Percentiles rank a stretch among this genome's conserved stretches.
Evolutionary conservation across 2,797 vertebrate species (phyloP).

Genomic region (Acanthornis magna): DNA sequence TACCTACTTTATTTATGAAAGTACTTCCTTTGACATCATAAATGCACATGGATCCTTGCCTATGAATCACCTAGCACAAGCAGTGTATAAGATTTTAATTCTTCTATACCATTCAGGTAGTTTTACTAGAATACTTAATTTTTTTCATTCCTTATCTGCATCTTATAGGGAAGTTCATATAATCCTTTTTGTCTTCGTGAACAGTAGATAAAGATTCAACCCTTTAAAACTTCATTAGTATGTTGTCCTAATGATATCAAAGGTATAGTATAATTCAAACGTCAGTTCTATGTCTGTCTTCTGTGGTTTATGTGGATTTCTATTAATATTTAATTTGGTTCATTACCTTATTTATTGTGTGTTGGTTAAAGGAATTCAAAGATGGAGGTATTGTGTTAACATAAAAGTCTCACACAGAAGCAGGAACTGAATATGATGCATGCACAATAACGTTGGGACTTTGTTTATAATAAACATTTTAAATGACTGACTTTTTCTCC

Average conservation of each 20-base stretch:
- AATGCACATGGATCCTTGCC: neutral
- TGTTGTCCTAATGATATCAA: constrained; percentile 54
- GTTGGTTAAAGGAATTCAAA: constrained; percentile 65
- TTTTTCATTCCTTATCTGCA: neutral
- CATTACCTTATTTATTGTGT: constrained; percentile 70
- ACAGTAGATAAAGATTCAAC: constrained; percentile 39
- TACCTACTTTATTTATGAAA: constrained; percentile 45
- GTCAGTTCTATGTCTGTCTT: constrained; percentile 39
- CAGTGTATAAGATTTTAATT: neutral
- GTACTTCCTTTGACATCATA: constrained; percentile 57
- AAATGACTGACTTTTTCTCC: constrained; percentile 80
- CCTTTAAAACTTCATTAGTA: constrained; percentile 57
- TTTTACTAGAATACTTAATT: neutral
- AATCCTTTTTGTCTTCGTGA: constrained; percentile 37
- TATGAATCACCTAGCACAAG: neutral
- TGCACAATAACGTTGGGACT: constrained; percentile 68
- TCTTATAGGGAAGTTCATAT: neutral
- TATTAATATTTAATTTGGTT: constrained; percentile 71
- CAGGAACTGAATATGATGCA: constrained; percentile 46
- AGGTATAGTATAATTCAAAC: constrained; percentile 45
- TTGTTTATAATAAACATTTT: constrained; percentile 82
- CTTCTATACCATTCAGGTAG: neutral
- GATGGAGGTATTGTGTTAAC: constrained; percentile 35
- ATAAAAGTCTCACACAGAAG: constrained; percentile 60
- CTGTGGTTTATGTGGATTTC: constrained; percentile 56